Percentiles rank a stretch among this genome's conserved stretches.
Evolutionary conservation across 2,888 invertebrate genomes (phyloP).

Genomic region (Exephanes ischioxanthus): DNA sequence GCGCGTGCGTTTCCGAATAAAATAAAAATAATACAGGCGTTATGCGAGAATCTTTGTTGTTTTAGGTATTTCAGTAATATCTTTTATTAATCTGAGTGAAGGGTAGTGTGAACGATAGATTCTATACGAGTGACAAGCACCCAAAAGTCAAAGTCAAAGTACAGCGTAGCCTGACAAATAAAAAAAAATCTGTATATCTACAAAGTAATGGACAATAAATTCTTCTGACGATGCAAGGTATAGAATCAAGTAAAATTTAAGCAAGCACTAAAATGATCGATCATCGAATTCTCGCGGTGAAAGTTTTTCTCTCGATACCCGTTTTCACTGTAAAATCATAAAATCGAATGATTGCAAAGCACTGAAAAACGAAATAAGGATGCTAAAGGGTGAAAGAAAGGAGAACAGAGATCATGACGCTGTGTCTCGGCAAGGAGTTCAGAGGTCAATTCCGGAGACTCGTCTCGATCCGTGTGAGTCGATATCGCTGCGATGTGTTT

Average conservation of each 20-base stretch:
- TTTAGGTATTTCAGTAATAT: too few relatives aligned
- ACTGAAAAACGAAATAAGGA: conserved; percentile 35
- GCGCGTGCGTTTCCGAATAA: background rate
- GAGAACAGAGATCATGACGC: conserved; percentile 34
- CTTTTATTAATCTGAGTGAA: too few relatives aligned
- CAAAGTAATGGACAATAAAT: background rate
- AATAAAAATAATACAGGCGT: background rate
- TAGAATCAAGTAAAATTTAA: background rate
- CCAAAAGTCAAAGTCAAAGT: background rate
- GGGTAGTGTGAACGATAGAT: too few relatives aligned
- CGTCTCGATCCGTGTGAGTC: conserved; percentile 40
- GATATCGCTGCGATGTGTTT: conserved; percentile 47
- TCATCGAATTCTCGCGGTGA: conserved; percentile 23
- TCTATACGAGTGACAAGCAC: background rate
- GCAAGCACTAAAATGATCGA: background rate
- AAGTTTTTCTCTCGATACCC: conserved; percentile 25
- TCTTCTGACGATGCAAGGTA: background rate
- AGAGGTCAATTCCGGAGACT: conserved; percentile 60
- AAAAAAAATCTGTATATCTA: too few relatives aligned
- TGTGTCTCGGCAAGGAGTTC: conserved; percentile 46
- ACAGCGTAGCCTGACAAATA: background rate
- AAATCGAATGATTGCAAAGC: background rate
- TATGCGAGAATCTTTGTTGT: too few relatives aligned
- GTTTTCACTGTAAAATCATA: background rate
- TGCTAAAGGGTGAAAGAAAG: conserved; percentile 6